Evolutionary conservation across 2,888 invertebrate genomes (phyloP).

Genomic region (Onthophagus sagittarius): DNA sequence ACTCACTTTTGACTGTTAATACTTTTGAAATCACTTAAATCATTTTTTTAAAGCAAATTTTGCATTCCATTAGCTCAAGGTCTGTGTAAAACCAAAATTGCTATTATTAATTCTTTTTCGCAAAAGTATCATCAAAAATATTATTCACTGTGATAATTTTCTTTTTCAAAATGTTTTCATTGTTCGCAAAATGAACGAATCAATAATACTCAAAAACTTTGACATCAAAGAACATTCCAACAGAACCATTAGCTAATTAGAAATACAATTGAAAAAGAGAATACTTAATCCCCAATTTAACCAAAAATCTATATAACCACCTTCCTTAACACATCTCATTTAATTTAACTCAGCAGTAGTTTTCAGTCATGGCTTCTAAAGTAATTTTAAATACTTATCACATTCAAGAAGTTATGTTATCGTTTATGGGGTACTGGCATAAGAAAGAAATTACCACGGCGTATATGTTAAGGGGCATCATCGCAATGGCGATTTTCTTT

Average conservation of each 20-base stretch:
- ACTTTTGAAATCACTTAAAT: too few species aligned
- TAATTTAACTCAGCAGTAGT: background rate
- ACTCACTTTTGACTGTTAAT: too few species aligned
- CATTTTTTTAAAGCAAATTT: too few species aligned
- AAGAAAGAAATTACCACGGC: constrained; percentile 3
- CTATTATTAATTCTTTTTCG: too few species aligned
- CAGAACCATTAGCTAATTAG: background rate
- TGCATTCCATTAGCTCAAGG: background rate
- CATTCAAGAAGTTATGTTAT: background rate
- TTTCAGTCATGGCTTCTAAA: background rate
- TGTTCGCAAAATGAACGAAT: too few species aligned
- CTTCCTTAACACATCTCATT: background rate
- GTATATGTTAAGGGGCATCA: constrained; percentile 1
- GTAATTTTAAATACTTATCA: background rate
- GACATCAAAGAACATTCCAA: too few species aligned
- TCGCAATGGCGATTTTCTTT: constrained; percentile 16
- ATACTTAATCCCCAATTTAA: background rate
- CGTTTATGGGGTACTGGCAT: constrained; percentile 17
- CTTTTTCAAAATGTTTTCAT: too few species aligned
- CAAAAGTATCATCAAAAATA: too few species aligned
- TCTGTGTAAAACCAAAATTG: too few species aligned
- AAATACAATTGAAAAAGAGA: background rate
- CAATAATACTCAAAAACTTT: too few species aligned
- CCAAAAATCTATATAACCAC: background rate
- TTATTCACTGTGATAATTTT: too few species aligned